Evolutionary conservation across 1,140 invertebrate species (phyloP), one percentile per base, ranked within the genome.

Genomic region (Mactra quadrangularis): DNA sequence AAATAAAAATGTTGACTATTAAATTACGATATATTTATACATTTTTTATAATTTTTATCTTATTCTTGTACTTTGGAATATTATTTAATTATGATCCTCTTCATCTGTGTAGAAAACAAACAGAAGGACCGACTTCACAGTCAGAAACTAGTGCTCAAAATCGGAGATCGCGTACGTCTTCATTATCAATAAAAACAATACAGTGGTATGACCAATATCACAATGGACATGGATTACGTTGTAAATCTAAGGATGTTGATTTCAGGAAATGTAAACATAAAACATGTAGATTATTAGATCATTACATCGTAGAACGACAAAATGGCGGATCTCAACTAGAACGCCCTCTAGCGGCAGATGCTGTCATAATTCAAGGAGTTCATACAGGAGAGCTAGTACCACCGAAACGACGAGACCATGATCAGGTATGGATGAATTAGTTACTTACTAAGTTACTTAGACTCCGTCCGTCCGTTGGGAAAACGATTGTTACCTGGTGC

Each of bases 301-400:
- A 41, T 41, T 50, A 52, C 29, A n/a, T 47, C 6, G 27, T n/a
- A 2, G 22, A 3, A 9, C 17, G n/a, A 2, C 15, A 68, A 27
- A 4, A 41, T 3, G 6, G 17, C 11, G 4, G 19, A 27, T 33
- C 9, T 15, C 1, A 3, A 35, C 29, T 13, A 17, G 6, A 68
- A n/a, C n/a, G 64, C 9, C 64, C 64, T 15, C 29, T 68, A n/a
- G 41, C 25, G n/a, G 64, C 64, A 0, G 64, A 68, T 17, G 64
- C 64, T 22, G 64, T 68, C 17, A 50, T 68, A 0, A 29, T 68
- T 19, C 64, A 68, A 68, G 64, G 64, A 13, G 19, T 1, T 31
- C 64, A 68, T 50, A 38, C 47, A 15, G 64, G 41, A 19, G 41
- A 50, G 11, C 9, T 68, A 11, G 15, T 31, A 17, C 45, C 64